Conservation (phyloP, 1,140 invertebrate genomes). For the Caenorhabditis latens region DNA sequence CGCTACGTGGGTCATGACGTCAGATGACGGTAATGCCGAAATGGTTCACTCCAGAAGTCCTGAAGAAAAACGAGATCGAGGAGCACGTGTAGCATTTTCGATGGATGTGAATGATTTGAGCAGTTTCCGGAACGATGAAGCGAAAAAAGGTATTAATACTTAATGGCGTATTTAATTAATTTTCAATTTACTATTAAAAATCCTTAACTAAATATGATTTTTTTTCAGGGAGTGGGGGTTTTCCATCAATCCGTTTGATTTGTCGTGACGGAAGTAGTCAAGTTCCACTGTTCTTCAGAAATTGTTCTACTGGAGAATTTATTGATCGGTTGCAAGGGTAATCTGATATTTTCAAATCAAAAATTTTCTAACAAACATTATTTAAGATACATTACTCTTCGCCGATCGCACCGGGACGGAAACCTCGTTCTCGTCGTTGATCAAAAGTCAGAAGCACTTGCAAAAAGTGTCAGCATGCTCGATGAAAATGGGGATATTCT, state of each 20-base stretch:
- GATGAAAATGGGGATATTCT: slow-evolving; percentile 68
- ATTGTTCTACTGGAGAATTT: not conserved
- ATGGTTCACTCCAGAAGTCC: not conserved
- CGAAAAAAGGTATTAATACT: slow-evolving; percentile 60
- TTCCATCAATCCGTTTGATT: slow-evolving; percentile 26
- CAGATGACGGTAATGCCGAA: slow-evolving; percentile 54
- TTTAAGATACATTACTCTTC: slow-evolving; percentile 68
- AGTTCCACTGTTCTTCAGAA: slow-evolving; percentile 8
- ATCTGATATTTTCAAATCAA: not conserved
- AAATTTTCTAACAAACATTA: not conserved
- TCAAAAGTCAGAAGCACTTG: slow-evolving; percentile 67
- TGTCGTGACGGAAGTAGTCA: slow-evolving; percentile 24
- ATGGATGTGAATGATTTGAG: slow-evolving; percentile 67
- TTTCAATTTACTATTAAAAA: too few species aligned
- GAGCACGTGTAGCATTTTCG: slow-evolving; percentile 57
- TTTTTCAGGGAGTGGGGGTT: not conserved
- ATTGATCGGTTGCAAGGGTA: slow-evolving; percentile 10
- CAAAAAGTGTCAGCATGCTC: slow-evolving; percentile 66
- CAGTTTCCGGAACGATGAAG: slow-evolving; percentile 63
- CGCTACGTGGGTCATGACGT: slow-evolving; percentile 59
- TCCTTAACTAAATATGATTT: not conserved
- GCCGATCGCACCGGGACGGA: slow-evolving; percentile 61
- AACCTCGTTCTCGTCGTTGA: slow-evolving; percentile 64
- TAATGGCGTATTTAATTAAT: not conserved
- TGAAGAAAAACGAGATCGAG: slow-evolving; percentile 5